Evolutionary conservation across 2,113 vertebrate species (phyloP).

Genomic region (Sakesphorus luctuosus): DNA sequence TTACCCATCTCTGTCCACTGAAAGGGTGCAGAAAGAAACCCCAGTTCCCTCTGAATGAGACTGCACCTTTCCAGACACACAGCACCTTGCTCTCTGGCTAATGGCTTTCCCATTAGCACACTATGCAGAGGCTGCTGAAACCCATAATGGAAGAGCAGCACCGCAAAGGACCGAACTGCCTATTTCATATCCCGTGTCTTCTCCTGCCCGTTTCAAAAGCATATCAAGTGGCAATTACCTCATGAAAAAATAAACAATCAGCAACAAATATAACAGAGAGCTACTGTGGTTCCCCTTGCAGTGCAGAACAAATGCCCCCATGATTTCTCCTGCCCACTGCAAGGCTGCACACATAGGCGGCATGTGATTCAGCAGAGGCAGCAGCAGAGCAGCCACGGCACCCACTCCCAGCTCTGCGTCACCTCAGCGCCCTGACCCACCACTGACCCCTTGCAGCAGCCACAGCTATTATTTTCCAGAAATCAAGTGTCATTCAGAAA

Average conservation of each 20-base stretch:
- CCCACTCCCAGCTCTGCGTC: neutral
- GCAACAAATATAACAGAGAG: neutral
- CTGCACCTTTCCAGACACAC: neutral
- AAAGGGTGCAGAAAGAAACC: neutral
- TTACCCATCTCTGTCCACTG: neutral
- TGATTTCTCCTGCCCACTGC: neutral
- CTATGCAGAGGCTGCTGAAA: neutral
- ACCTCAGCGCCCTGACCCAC: neutral
- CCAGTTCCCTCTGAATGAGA: neutral
- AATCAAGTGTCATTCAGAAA: neutral
- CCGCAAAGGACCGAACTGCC: neutral
- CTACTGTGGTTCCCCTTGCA: neutral
- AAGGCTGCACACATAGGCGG: accelerated
- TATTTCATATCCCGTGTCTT: accelerated
- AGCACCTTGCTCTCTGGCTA: neutral
- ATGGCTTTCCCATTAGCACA: neutral
- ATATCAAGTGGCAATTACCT: neutral
- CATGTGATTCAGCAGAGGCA: accelerated
- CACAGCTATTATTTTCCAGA: neutral
- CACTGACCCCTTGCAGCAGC: neutral
- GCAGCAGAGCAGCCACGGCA: neutral
- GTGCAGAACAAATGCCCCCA: neutral
- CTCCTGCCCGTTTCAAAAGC: neutral
- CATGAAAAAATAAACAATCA: neutral
- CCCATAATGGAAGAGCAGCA: neutral